These are phyloP conservation scores for Scaptodrosophila latifasciaeformis DNA, from an alignment of 2,888 invertebrate species.

Conservation along the genomic window DNA sequence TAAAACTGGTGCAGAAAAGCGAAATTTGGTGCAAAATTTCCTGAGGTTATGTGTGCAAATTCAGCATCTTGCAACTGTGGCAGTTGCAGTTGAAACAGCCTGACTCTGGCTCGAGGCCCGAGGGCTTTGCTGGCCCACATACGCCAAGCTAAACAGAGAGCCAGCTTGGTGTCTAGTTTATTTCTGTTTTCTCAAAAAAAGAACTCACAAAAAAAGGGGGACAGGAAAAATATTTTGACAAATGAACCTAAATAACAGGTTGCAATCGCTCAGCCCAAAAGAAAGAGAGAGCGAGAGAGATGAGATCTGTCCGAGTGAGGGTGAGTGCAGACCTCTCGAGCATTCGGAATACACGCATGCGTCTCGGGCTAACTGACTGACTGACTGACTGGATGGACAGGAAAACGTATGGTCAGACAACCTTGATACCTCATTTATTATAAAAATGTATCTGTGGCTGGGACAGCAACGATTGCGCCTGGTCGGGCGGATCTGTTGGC, in stretches of 20 bases:
- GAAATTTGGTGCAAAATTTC: constrained; percentile 39
- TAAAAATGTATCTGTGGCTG: constrained; percentile 39
- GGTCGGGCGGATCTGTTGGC: constrained; percentile 17
- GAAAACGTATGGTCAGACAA: constrained; percentile 68
- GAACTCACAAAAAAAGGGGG: constrained; percentile 38
- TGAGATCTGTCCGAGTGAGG: constrained; percentile 14
- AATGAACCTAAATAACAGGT: constrained; percentile 77
- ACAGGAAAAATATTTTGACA: constrained; percentile 75
- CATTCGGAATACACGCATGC: too few species aligned
- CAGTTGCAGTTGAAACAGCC: constrained; percentile 21
- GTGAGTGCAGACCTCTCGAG: not conserved
- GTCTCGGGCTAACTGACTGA: constrained; percentile 15
- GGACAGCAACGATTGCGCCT: constrained; percentile 39
- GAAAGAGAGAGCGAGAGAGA: constrained; percentile 4
- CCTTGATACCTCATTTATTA: constrained; percentile 75
- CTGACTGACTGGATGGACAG: constrained; percentile 53
- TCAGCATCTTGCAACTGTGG: constrained; percentile 22
- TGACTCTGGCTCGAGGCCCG: constrained; percentile 41
- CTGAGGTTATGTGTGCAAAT: constrained; percentile 44
- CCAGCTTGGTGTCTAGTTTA: not conserved
- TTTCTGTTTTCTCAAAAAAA: constrained; percentile 37
- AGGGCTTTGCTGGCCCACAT: constrained; percentile 28
- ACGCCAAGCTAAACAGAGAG: not conserved
- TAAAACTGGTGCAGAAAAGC: constrained; percentile 37
- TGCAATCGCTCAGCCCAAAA: constrained; percentile 63